Percentiles rank a stretch among this genome's conserved stretches.
These are phyloP conservation scores for Xiphophorus hellerii DNA, from an alignment of 2,113 vertebrate genomes.

Conservation along the genomic window DNA sequence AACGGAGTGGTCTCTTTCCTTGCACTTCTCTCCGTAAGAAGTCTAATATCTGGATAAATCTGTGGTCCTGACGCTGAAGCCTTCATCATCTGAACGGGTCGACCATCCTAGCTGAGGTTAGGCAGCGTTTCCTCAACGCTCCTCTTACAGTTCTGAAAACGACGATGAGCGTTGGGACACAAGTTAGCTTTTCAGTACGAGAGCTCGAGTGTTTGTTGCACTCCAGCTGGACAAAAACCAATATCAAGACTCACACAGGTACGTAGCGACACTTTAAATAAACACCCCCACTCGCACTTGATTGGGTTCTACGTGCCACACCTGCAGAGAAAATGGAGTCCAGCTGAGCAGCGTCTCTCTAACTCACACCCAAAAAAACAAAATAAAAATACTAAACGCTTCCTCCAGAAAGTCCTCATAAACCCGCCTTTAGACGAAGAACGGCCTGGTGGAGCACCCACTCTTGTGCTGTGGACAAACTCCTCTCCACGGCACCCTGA, in stretches of 20 bases:
- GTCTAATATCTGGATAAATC: conserved; percentile 51
- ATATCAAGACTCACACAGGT: conserved; percentile 57
- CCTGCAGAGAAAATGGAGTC: conserved; percentile 57
- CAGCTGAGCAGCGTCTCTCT: conserved; percentile 39
- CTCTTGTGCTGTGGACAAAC: conserved; percentile 63
- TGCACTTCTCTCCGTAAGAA: conserved; percentile 44
- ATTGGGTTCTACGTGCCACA: conserved; percentile 19
- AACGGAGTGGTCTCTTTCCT: conserved; percentile 62
- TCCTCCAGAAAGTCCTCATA: conserved; percentile 51
- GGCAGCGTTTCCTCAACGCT: conserved; percentile 29
- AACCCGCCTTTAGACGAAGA: conserved; percentile 36
- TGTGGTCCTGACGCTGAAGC: conserved; percentile 44
- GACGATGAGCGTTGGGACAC: conserved; percentile 39
- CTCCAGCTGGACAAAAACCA: conserved; percentile 39
- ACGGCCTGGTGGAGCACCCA: conserved; percentile 42
- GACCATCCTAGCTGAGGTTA: conserved; percentile 19
- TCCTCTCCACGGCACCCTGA: conserved; percentile 42
- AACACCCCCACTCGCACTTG: conserved; percentile 20
- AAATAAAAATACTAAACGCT: conserved; percentile 16
- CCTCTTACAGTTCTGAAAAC: not conserved
- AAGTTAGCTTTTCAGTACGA: conserved; percentile 39
- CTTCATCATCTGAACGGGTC: conserved; percentile 31
- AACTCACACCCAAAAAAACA: conserved; percentile 43
- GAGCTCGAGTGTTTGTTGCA: conserved; percentile 38
- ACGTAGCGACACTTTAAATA: conserved; percentile 53